Conservation (phyloP, 2,888 invertebrate species). For the Tetheella fluctuosa region DNA sequence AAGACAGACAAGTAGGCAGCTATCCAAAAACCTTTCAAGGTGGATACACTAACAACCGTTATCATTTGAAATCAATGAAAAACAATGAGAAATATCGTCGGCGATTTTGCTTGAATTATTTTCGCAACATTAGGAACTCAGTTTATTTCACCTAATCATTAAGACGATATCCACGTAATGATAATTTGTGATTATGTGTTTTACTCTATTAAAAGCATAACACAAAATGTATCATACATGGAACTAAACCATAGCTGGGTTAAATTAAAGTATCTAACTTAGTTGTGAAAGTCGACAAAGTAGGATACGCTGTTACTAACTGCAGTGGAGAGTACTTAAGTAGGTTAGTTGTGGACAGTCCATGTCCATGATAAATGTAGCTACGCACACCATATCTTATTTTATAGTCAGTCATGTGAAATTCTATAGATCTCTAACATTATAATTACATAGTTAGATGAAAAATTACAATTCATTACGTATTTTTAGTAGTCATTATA, state of each 20-base stretch:
- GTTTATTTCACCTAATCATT: no score
- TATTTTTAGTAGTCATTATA: neutral
- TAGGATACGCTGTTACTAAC: slow-evolving; percentile 45
- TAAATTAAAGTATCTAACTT: slow-evolving; percentile 36
- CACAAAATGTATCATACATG: slow-evolving; percentile 14
- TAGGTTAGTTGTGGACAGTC: slow-evolving; percentile 34
- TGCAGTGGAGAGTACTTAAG: slow-evolving; percentile 40
- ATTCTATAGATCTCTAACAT: no score
- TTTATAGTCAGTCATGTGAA: neutral
- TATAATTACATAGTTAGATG: no score
- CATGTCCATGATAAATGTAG: slow-evolving; percentile 21
- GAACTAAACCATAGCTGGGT: slow-evolving; percentile 18
- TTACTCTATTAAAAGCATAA: neutral
- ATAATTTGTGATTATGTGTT: neutral
- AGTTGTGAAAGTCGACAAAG: slow-evolving; percentile 47
- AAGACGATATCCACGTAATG: no score
- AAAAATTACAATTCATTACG: neutral
- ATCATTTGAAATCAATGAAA: no score
- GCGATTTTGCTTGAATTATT: no score
- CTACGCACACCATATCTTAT: neutral
- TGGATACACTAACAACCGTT: no score
- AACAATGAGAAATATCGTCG: no score
- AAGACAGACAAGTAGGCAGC: no score
- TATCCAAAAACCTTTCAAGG: no score
- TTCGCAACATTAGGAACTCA: no score